A percentile compares a stretch with the other conserved stretches of the same genome.
phyloP scores from a whole-genome alignment of 2,113 vertebrate genomes.

The Oophaga pumilio region DNA sequence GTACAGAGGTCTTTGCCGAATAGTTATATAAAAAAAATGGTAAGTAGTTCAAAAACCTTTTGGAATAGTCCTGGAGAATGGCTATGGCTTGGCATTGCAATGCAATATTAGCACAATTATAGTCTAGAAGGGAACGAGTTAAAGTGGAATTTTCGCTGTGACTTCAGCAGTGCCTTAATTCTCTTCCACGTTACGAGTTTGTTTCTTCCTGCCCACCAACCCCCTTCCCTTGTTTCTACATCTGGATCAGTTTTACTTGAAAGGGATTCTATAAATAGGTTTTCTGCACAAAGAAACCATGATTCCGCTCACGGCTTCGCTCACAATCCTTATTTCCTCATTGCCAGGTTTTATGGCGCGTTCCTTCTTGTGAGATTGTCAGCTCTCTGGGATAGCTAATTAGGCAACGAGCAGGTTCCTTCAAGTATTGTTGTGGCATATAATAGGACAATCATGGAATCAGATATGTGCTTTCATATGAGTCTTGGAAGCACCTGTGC shows the following conservation, averaged over 20 bases:
- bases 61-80: too few species aligned
- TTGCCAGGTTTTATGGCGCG: conserved; percentile 43
- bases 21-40: background rate
- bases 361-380: conserved; percentile 41
- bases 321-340: conserved; percentile 44
- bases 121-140: conserved; percentile 38
- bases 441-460: background rate
- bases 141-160: conserved; percentile 37
- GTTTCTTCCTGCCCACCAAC: conserved; percentile 49
- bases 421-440: background rate
- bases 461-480: background rate
- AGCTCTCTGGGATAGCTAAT: conserved; percentile 37
- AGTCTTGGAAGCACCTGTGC: background rate
- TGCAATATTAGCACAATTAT: background rate
- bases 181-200: conserved; percentile 46
- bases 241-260: conserved; percentile 60
- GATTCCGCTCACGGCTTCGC: conserved; percentile 52
- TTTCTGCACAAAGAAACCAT: conserved; percentile 54
- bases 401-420: background rate
- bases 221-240: conserved; percentile 58
- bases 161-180: conserved; percentile 30
- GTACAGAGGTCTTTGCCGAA: background rate
- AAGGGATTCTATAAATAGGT: conserved; percentile 62
- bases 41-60: background rate
- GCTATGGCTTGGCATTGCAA: background rate